Evolutionary conservation across 1,140 invertebrate genomes (phyloP), one percentile per base, ranked within the genome.

Genomic region (Drosophila malerkotliana): DNA sequence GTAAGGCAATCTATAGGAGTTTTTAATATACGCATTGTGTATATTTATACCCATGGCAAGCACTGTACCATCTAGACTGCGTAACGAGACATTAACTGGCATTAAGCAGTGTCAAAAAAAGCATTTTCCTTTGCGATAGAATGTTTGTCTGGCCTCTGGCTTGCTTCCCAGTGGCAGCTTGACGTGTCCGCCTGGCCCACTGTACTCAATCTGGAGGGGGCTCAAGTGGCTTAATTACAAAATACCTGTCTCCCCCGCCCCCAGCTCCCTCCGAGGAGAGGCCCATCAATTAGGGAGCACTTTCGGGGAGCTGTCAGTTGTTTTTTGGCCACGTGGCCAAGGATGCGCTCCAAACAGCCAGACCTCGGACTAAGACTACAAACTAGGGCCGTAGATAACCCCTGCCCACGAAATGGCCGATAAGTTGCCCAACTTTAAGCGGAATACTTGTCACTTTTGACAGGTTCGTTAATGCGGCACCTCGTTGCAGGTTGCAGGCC

Each of bases 71-170:
- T 3, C 8, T 5, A 68, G 48, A 68, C 53, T 69, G 64, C 44
- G 66, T 76, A 83, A 67, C 57, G 39, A 59, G 58, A 67, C 62
- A 72, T 87, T 87, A 87, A 79, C 14, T 82, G 66, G 83, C 71
- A 87, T 87, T 87, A 88, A 68, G 37, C 45, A 64, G 75, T 85
- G 82, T 87, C 82, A 88, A 76, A 76, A 88, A 82, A 87, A 85
- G 83, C 83, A 88, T 87, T 87, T 78, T 53, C 57, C 63, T 68
- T 58, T 61, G 60, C 71, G 21, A 30, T 63, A 73, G 68, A 62
- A 52, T 68, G 37, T 68, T 59, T 64, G 51, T 41, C 28, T 34
- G 37, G 6, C 15, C 4, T 15, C 10, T 56, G 41, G 58, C 48
- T 61, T 74, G 45, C 28, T 34, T 62, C 72, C 67, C 72, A 72